A percentile compares a stretch with the other conserved stretches of the same genome.
Evolutionary conservation across 1,140 invertebrate species (phyloP).

Genomic region (Caenorhabditis remanei): DNA sequence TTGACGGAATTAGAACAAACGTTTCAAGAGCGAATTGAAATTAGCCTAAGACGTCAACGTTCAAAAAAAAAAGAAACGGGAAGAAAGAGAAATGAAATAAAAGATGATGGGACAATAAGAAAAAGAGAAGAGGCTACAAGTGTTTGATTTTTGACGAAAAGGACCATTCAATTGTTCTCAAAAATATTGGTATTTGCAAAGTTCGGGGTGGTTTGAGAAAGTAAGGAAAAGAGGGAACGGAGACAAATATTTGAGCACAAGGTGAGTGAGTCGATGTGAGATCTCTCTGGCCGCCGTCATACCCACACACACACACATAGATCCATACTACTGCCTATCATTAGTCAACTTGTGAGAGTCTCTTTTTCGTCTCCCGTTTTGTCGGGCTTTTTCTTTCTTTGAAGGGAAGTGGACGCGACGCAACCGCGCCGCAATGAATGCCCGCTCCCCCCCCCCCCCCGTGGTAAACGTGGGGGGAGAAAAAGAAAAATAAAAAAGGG

Average conservation of each 20-base stretch:
- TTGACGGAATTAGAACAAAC: neutral
- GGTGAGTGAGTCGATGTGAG: neutral
- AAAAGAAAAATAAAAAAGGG: neutral
- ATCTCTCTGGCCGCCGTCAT: neutral
- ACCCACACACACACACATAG: neutral
- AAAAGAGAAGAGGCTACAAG: neutral
- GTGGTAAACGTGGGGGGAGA: conserved; percentile 30
- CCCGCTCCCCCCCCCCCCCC: conserved; percentile 27
- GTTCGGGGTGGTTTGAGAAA: neutral
- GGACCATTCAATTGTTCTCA: conserved; percentile 52
- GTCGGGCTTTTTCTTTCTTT: conserved; percentile 21
- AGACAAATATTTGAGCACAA: conserved; percentile 50
- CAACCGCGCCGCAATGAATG: conserved; percentile 46
- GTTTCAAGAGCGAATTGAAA: neutral
- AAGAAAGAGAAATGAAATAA: neutral
- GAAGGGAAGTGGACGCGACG: conserved; percentile 39
- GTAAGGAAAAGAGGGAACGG: neutral
- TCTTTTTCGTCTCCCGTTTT: conserved; percentile 35
- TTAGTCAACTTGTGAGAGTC: conserved; percentile 36
- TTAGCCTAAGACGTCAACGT: no score
- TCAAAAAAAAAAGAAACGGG: neutral
- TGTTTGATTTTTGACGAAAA: conserved; percentile 31
- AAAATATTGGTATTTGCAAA: conserved; percentile 47
- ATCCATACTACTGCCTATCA: conserved; percentile 43
- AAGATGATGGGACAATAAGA: neutral